Percentiles rank a stretch among this genome's conserved stretches.
phyloP scores from a whole-genome alignment of 2,888 invertebrate species.

The Drosophila histrio region DNA sequence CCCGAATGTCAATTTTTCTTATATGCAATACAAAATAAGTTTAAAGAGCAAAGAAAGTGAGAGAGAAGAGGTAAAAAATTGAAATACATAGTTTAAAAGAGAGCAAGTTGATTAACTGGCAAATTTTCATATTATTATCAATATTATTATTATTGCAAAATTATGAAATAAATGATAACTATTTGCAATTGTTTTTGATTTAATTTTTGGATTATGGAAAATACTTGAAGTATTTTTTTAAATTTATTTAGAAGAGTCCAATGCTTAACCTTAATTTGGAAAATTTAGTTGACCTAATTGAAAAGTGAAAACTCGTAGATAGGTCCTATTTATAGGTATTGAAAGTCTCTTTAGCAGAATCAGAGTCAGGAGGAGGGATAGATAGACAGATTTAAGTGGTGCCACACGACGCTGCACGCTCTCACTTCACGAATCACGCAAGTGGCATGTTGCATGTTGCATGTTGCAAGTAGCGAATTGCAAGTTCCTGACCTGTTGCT shows the following conservation, averaged over 20 bases:
- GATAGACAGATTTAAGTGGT: slow-evolving; percentile 34
- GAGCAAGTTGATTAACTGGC: neutral
- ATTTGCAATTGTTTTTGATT: neutral
- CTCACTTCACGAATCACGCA: neutral
- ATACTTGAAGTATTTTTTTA: neutral
- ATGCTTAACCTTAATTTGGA: neutral
- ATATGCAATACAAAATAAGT: slow-evolving; percentile 24
- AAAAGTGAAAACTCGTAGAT: neutral
- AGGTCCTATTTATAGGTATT: neutral
- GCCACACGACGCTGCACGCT: slow-evolving; percentile 28
- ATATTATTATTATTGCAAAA: neutral
- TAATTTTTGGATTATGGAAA: neutral
- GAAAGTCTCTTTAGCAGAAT: slow-evolving; percentile 10
- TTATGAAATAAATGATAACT: neutral
- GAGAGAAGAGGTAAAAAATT: slow-evolving; percentile 7
- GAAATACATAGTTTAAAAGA: slow-evolving; percentile 1
- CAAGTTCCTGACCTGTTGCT: slow-evolving; percentile 80
- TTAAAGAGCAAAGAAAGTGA: slow-evolving; percentile 34
- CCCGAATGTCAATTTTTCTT: slow-evolving; percentile 83
- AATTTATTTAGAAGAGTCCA: neutral
- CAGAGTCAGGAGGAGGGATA: slow-evolving; percentile 21
- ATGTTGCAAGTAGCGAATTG: neutral
- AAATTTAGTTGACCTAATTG: neutral
- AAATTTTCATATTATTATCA: neutral
- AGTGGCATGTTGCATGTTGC: slow-evolving; percentile 10